Evolutionary conservation across 2,888 invertebrate species (phyloP).

Genomic region (Caenorhabditis auriculariae): DNA sequence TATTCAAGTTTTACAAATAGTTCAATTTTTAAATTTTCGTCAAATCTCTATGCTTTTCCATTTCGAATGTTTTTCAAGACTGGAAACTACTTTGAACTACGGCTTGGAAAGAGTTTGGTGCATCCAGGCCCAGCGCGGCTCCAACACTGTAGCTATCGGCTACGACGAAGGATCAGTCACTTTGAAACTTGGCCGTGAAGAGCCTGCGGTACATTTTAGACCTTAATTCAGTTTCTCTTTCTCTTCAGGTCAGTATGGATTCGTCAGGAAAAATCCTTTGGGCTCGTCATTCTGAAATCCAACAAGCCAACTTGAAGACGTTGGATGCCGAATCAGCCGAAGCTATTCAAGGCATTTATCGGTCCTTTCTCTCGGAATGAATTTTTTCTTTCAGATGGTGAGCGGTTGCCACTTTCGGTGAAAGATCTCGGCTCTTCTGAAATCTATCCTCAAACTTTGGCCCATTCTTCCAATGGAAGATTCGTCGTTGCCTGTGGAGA

Average conservation of each 20-base stretch:
- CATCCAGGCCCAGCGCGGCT: conserved; percentile 68
- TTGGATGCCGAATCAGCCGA: conserved; percentile 52
- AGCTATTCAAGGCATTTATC: conserved; percentile 43
- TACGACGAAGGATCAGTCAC: conserved; percentile 95
- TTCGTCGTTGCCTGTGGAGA: conserved; percentile 93
- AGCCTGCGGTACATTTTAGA: conserved; percentile 76
- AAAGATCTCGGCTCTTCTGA: conserved; percentile 99
- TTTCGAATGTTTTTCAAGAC: conserved; percentile 48
- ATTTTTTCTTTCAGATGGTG: conserved; percentile 73
- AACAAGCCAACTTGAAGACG: conserved; percentile 70
- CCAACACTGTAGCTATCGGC: conserved; percentile 79
- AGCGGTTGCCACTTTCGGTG: conserved; percentile 85
- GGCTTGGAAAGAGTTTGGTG: conserved; percentile 98
- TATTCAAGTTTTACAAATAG: conserved; percentile 64
- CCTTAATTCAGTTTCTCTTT: no score
- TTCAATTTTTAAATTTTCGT: background rate
- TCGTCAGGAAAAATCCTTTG: conserved; percentile 96
- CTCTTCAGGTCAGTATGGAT: conserved; percentile 79
- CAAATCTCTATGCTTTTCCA: background rate
- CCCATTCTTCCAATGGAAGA: conserved; percentile 93
- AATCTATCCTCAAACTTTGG: conserved; percentile 96
- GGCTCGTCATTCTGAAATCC: conserved; percentile 97
- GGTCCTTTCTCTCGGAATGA: no score
- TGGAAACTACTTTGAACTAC: conserved; percentile 94
- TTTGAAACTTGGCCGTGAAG: conserved; percentile 91